Base-by-base conservation (phyloP, 2,113 vertebrate species). In the Pteropus alecto region DNA sequence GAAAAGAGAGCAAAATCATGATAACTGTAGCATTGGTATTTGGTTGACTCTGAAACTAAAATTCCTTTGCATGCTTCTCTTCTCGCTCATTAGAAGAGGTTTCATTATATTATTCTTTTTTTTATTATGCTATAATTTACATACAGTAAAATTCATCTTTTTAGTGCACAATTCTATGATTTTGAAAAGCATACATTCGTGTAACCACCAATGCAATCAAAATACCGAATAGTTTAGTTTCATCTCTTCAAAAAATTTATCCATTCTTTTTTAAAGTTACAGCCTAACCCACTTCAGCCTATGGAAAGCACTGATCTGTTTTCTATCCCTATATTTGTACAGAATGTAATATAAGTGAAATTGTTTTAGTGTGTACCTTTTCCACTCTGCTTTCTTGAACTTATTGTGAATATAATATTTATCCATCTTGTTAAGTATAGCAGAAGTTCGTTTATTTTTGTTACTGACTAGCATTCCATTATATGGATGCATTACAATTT, bases 21-120 rank as follows among this genome's bases (percentile, higher is more conserved):
- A 51, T 60, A 68, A 48, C 4, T 41, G 0, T 65, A 43, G 46
- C 15, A 26, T 4, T 85, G 5, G 24, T 77, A n/a, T 43, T 74
- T 85, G 33, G 16, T 46, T 83, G 41, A 84, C 16, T 19, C 33
- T 70, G 38, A 91, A 86, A 33, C 3, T 43, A 51, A 96, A 93
- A 94, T 33, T 65, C 0, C 4, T 67, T 87, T 74, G 8, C 19
- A 24, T 28, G 26, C 38, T 14, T 76, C 51, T 85, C 19, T 26
- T 87, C 9, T 85, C 22, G 18, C 3, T 76, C 5, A 46, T 63
- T 21, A 76, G n/a, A 38, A 6, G 5, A 86, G 14, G 1, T 33
- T 70, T 90, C 70, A 63, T 78, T 56, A 46, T 7, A 30, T 9
- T 46, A 30, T 60, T 68, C 1, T 21, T 21, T 41, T 41, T 46